Evolutionary conservation across 2,888 invertebrate genomes (phyloP), one percentile per base, ranked within the genome.

Genomic region (Buathra laborator): DNA sequence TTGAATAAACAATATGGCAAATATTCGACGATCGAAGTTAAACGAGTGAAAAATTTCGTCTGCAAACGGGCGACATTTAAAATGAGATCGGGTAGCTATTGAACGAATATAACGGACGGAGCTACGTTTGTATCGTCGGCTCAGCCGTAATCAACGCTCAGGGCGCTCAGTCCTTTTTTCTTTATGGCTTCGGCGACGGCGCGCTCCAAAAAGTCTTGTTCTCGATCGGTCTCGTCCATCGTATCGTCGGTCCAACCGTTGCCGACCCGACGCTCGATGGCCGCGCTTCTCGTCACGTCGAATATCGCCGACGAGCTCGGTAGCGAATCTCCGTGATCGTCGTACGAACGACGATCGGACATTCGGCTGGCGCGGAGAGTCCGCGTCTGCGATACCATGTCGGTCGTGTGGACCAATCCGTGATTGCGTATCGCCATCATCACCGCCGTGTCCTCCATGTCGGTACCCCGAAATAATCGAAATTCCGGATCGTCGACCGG

Each of bases 171-270:
- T 43, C 97, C 97, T 93, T 97, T 97, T 91, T 96, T 96, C 91
- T 96, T 95, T 86, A 97, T 97, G 46, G 97, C 97, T 89, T 95
- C 96, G 62, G 96, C 95, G n/a, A 97, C 96, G n/a, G 97, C 97
- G 71, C 96, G 95, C 94, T 96, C 96, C 87, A 97, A 93, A 90
- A 97, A 96, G 90, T 96, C 96, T 76, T 93, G 91, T 19, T 92
- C 92, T 32, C 92, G 90, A 87, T 93, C 91, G 81, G 89, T 92
- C 46, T 92, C 92, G 56, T 91, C 90, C 59, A 83, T 83, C 82
- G 89, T 91, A 44, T 92, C 90, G 43, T 89, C 87, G 37, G 89
- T 87, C 86, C 87, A 89, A 48, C 88, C 81, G 53, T 44, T 7
- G 14, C 16, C 32, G 12, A 53, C 29, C 12, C 29, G 43, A 12